A percentile compares a stretch with the other conserved stretches of the same genome.
phyloP scores from a whole-genome alignment of 2,113 vertebrate genomes.

The Aleadryas rufinucha region DNA sequence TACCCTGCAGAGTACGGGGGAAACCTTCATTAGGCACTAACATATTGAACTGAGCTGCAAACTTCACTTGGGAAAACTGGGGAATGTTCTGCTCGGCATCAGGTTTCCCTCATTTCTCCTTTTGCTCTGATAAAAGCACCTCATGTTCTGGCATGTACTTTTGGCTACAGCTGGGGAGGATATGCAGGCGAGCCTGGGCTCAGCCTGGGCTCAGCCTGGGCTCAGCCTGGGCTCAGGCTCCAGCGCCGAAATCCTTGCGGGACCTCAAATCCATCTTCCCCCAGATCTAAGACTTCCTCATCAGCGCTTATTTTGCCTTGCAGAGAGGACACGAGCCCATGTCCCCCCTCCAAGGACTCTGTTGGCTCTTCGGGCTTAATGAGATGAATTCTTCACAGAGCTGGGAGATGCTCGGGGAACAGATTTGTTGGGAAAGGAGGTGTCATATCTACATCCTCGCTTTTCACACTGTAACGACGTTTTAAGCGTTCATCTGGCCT shows the following conservation, averaged over 20 bases:
- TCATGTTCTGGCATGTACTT: not conserved
- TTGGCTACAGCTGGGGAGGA: not conserved
- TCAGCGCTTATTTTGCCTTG: not conserved
- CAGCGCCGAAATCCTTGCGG: not conserved
- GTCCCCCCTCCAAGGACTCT: not conserved
- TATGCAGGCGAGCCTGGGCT: not conserved
- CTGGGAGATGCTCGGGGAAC: constrained; percentile 8
- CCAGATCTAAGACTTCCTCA: not conserved
- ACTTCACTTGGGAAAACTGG: constrained; percentile 25
- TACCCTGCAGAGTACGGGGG: constrained; percentile 48
- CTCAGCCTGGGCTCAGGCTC: not conserved
- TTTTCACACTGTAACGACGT: not conserved
- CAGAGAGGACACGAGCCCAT: not conserved
- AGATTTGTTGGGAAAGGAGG: constrained; percentile 44
- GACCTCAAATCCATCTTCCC: not conserved
- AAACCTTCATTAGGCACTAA: constrained; percentile 53
- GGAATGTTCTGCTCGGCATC: not conserved
- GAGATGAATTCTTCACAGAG: not conserved
- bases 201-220: not conserved
- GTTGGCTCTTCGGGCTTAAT: not conserved
- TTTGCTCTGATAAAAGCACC: not conserved
- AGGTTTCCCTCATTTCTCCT: not conserved
- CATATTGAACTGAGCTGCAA: constrained; percentile 31
- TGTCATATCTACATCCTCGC: not conserved
- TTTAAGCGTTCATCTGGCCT: constrained; percentile 49